Percentiles rank a stretch among this genome's conserved stretches.
Conservation (phyloP, 2,797 vertebrate genomes). For the Hozukius guyotensis region DNA sequence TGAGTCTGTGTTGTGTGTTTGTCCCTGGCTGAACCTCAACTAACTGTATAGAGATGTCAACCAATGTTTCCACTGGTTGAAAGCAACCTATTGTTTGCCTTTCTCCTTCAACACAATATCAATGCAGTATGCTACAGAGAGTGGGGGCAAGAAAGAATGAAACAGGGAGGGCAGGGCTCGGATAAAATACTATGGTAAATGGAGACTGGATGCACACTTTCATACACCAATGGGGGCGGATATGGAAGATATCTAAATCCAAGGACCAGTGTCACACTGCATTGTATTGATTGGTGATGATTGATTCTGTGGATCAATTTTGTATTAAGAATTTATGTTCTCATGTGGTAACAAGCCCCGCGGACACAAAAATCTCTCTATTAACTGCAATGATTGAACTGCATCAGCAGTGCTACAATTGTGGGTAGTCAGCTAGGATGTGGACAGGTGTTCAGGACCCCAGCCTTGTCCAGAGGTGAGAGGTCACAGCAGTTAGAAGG, state of each 20-base stretch:
- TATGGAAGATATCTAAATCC: conserved; percentile 47
- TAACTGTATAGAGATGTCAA: conserved; percentile 46
- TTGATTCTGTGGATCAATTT: conserved; percentile 75
- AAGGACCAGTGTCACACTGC: conserved; percentile 40
- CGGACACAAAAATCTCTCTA: conserved; percentile 62
- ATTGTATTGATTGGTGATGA: conserved; percentile 64
- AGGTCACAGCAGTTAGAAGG: conserved; percentile 55
- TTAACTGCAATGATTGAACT: conserved; percentile 70
- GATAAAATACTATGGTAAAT: conserved; percentile 43
- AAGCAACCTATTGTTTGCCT: conserved; percentile 30
- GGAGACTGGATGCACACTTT: background rate
- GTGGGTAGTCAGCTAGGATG: background rate
- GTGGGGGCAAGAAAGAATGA: background rate
- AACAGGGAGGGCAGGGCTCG: background rate
- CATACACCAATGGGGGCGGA: background rate
- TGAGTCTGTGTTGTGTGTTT: conserved; percentile 35
- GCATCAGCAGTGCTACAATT: conserved; percentile 37
- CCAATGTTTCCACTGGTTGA: conserved; percentile 34
- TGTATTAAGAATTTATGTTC: conserved; percentile 71
- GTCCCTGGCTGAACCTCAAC: conserved; percentile 27
- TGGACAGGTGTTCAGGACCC: conserved; percentile 31
- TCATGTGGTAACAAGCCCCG: conserved; percentile 40
- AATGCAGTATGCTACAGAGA: conserved; percentile 26
- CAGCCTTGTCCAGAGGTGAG: conserved; percentile 34
- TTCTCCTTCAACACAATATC: conserved; percentile 31